phyloP scores from a whole-genome alignment of 2,113 vertebrate genomes.

The Lonchura striata region DNA sequence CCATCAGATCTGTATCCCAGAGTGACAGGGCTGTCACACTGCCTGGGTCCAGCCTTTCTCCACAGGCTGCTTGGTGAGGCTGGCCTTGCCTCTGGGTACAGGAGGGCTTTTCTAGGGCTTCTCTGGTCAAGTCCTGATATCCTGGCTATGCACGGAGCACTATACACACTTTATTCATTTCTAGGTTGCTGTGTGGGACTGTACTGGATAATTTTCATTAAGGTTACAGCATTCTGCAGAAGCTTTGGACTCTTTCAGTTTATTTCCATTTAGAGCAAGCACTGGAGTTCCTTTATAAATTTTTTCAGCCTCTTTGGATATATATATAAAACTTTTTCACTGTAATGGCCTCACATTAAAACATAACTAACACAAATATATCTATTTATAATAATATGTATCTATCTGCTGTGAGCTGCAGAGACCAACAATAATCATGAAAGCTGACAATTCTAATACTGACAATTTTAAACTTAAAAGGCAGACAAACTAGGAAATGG shows the following conservation, averaged over 20 bases:
- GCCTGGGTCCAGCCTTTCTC: not conserved
- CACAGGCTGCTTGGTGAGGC: not conserved
- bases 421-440: not conserved
- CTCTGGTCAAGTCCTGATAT: not conserved
- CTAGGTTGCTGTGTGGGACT: not conserved
- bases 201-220: not conserved
- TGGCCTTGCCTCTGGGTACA: not conserved
- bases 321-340: not conserved
- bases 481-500: not conserved
- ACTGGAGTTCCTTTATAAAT: not conserved
- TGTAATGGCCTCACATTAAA: not conserved
- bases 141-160: not conserved
- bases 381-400: not conserved
- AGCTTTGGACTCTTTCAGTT: not conserved
- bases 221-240: not conserved
- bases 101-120: not conserved
- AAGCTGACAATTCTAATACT: not conserved
- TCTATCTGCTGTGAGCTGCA: not conserved
- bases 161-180: not conserved
- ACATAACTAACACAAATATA: not conserved
- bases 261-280: not conserved
- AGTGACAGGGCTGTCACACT: fast-evolving
- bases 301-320: not conserved
- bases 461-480: not conserved
- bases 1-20: not conserved